Evolutionary conservation across 2,797 vertebrate species (phyloP).

Genomic region (Lepilemur ruficaudatus): DNA sequence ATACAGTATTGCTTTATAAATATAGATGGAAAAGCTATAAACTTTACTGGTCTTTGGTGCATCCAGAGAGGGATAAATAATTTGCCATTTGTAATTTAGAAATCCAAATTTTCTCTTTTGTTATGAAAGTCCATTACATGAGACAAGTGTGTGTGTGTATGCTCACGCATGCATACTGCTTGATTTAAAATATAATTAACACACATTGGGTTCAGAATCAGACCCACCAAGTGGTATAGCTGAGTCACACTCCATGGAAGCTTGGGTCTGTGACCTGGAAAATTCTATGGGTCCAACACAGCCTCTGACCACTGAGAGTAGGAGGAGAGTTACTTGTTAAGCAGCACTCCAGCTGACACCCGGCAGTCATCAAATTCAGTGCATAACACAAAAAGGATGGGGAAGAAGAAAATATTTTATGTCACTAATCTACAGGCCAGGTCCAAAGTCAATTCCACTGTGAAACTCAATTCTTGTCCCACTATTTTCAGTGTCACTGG

Average conservation of each 20-base stretch:
- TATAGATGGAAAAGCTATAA: slow-evolving; percentile 86
- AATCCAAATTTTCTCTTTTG: slow-evolving; percentile 82
- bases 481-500: slow-evolving; percentile 43
- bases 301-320: not conserved
- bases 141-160: slow-evolving; percentile 72
- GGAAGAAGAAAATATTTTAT: not conserved
- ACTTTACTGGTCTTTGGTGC: slow-evolving; percentile 93
- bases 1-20: slow-evolving; percentile 93
- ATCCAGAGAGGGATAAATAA: slow-evolving; percentile 84
- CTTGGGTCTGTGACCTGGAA: not conserved
- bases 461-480: slow-evolving; percentile 48
- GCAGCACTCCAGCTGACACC: not conserved
- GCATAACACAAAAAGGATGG: not conserved
- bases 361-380: slow-evolving; percentile 8
- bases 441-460: slow-evolving; percentile 39
- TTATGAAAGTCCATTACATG: slow-evolving; percentile 66
- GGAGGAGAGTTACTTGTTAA: not conserved
- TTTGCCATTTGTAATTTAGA: slow-evolving; percentile 82
- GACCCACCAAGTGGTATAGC: slow-evolving; percentile 14
- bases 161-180: not conserved
- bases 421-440: slow-evolving; percentile 37
- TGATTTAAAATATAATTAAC: slow-evolving; percentile 51
- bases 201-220: not conserved
- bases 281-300: not conserved
- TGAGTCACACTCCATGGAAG: not conserved